phyloP scores from a whole-genome alignment of 2,113 vertebrate genomes.

The Brachyhypopomus occidentalis region DNA sequence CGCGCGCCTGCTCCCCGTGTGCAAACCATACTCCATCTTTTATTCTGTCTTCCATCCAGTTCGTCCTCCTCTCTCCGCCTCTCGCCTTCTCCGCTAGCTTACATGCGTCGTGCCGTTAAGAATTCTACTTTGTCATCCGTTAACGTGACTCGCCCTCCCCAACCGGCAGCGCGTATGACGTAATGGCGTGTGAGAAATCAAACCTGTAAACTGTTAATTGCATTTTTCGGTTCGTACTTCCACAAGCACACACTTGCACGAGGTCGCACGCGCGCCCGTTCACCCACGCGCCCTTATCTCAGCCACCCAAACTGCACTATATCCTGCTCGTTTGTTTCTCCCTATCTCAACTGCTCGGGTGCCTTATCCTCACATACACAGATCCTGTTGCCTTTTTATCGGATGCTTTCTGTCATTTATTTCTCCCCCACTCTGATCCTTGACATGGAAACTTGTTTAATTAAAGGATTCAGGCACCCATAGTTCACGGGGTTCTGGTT shows the following conservation, averaged over 20 bases:
- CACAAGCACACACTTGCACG: neutral
- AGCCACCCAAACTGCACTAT: constrained; percentile 25
- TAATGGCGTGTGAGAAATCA: neutral
- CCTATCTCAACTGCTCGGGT: constrained; percentile 42
- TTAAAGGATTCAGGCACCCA: neutral
- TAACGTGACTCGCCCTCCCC: neutral
- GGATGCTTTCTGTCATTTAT: neutral
- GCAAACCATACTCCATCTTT: constrained; percentile 8
- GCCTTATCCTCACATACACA: constrained; percentile 32
- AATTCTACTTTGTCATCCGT: neutral
- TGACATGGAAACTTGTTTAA: neutral
- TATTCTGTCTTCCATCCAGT: neutral
- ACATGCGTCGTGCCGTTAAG: neutral
- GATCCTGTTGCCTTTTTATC: constrained; percentile 44
- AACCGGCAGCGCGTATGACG: neutral
- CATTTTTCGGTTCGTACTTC: neutral
- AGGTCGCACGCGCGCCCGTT: constrained; percentile 20
- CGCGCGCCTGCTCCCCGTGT: neutral
- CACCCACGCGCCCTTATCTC: constrained; percentile 47
- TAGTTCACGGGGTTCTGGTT: neutral
- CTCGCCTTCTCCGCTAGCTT: neutral
- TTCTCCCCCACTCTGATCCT: neutral
- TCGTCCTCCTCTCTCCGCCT: neutral
- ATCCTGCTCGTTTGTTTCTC: constrained; percentile 53
- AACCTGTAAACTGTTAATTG: neutral